phyloP scores from a whole-genome alignment of 2,797 vertebrate genomes.

The Bryconaethiops microstoma region DNA sequence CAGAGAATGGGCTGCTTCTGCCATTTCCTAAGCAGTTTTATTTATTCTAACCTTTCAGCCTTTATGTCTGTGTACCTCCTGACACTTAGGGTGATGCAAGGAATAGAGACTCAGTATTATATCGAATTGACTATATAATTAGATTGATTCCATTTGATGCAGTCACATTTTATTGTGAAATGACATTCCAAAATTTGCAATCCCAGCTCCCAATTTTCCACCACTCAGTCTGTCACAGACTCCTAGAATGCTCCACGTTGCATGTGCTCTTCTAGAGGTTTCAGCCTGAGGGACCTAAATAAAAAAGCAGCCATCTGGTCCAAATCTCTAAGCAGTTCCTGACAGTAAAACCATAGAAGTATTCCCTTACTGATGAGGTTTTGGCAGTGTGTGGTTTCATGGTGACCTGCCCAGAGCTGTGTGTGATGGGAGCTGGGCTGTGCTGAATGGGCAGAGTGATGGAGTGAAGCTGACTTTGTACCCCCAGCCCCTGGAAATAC shows the following conservation, averaged over 20 bases:
- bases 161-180: not conserved
- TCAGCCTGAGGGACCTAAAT: slow-evolving; percentile 13
- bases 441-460: not conserved
- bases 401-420: not conserved
- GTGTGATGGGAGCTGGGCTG: not conserved
- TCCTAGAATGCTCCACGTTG: slow-evolving; percentile 15
- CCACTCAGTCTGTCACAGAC: not conserved
- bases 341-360: not conserved
- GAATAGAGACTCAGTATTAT: not conserved
- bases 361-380: not conserved
- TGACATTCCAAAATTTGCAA: not conserved
- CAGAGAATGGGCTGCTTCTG: not conserved
- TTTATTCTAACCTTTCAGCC: not conserved
- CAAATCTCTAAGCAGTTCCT: slow-evolving; percentile 5
- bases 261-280: slow-evolving; percentile 26
- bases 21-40: not conserved
- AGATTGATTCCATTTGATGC: not conserved
- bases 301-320: slow-evolving; percentile 36
- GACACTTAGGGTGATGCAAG: not conserved
- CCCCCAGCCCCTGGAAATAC: not conserved
- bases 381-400: slow-evolving; percentile 5
- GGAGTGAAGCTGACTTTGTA: slow-evolving; percentile 3
- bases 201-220: not conserved
- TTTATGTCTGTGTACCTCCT: not conserved
- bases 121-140: not conserved